Evolutionary conservation across 1,140 invertebrate species (phyloP).

Genomic region (Caerostris darwini): DNA sequence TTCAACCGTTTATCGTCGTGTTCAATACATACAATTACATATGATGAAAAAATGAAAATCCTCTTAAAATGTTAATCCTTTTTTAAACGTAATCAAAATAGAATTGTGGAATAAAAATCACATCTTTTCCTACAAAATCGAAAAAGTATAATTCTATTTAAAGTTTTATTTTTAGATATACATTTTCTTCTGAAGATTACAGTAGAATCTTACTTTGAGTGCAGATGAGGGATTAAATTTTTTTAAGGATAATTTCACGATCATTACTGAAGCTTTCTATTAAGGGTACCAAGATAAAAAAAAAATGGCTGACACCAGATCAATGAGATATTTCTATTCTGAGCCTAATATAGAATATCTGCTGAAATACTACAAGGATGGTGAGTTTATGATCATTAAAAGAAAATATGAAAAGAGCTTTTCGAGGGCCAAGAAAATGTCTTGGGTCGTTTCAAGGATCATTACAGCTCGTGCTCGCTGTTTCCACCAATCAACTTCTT

Average conservation of each 20-base stretch:
- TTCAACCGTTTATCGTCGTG: no score
- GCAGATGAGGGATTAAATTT: no score
- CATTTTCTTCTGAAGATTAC: no score
- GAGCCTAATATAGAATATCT: slow-evolving; percentile 20
- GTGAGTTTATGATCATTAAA: slow-evolving; percentile 71
- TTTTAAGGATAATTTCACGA: neutral
- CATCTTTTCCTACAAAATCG: no score
- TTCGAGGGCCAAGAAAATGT: slow-evolving; percentile 21
- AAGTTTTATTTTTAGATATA: no score
- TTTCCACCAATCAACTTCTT: slow-evolving; percentile 27
- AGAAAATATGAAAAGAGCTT: slow-evolving; percentile 28
- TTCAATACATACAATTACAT: no score
- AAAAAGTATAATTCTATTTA: no score
- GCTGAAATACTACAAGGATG: slow-evolving; percentile 36
- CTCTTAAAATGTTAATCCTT: no score
- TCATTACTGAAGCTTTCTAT: neutral
- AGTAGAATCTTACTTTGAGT: no score
- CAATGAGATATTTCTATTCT: slow-evolving; percentile 33
- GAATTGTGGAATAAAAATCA: no score
- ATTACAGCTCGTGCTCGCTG: slow-evolving; percentile 35
- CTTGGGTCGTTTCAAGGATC: slow-evolving; percentile 61
- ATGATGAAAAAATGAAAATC: no score
- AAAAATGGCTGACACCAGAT: neutral
- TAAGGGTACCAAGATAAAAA: neutral
- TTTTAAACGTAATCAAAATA: no score